Conservation (phyloP, 2,797 vertebrate genomes). For the Melanotaenia pygmaea region DNA sequence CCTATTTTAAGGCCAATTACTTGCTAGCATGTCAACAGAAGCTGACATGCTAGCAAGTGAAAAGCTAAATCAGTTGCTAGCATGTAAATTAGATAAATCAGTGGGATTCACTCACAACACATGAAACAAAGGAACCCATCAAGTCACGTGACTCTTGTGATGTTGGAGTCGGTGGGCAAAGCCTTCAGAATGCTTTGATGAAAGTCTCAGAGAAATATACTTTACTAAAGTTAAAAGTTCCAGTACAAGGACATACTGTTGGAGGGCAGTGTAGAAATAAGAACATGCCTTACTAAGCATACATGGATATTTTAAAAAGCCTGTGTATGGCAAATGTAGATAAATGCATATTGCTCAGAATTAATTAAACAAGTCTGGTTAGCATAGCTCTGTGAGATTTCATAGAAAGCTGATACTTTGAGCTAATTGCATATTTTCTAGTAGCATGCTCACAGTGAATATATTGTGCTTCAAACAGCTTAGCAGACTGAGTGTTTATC, state of each 20-base stretch:
- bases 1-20: slow-evolving; percentile 50
- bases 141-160: neutral
- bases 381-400: neutral
- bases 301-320: neutral
- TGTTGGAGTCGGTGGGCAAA: neutral
- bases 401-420: neutral
- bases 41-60: slow-evolving; percentile 18
- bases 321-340: neutral
- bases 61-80: neutral
- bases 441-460: neutral
- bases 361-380: neutral
- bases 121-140: slow-evolving; percentile 1
- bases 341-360: neutral
- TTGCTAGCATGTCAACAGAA: slow-evolving; percentile 35
- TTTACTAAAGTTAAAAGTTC: neutral
- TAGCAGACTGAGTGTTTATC: neutral
- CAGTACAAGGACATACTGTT: neutral
- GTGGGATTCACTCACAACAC: slow-evolving; percentile 16
- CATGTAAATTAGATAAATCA: slow-evolving; percentile 25
- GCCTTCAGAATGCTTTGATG: neutral
- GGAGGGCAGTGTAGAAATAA: neutral
- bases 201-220: neutral
- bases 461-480: neutral
- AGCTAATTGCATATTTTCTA: neutral
- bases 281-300: neutral